Evolutionary conservation across 2,888 invertebrate genomes (phyloP).

Genomic region (Amorpha juglandis): DNA sequence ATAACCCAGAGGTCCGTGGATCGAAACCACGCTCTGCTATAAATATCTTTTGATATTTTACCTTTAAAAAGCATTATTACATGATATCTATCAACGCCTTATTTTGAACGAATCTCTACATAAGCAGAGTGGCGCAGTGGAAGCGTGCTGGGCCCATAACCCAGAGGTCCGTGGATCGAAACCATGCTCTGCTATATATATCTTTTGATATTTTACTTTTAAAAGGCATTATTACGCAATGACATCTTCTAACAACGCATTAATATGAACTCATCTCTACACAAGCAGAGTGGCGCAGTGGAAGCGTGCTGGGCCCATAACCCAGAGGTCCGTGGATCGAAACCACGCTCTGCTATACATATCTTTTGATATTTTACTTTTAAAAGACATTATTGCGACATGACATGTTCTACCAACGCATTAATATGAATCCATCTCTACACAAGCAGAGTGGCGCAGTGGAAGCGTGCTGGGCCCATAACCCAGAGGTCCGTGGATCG

Average conservation of each 20-base stretch:
- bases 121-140: slow-evolving; percentile 92
- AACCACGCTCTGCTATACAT: slow-evolving; percentile 89
- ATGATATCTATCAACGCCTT: not conserved
- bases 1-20: slow-evolving; percentile 96
- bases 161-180: slow-evolving; percentile 97
- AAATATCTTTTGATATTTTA: not conserved
- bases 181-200: slow-evolving; percentile 89
- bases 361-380: too few relatives aligned
- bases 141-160: slow-evolving; percentile 94
- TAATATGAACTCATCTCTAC: not conserved
- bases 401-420: too few relatives aligned
- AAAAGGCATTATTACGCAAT: not conserved
- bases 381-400: too few relatives aligned
- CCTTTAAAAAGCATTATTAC: not conserved
- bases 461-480: slow-evolving; percentile 94
- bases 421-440: not conserved
- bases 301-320: slow-evolving; percentile 94
- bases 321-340: slow-evolving; percentile 97
- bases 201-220: not conserved
- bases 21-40: slow-evolving; percentile 93
- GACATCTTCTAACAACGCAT: not conserved
- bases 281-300: slow-evolving; percentile 91
- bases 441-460: slow-evolving; percentile 86
- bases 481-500: slow-evolving; percentile 97
- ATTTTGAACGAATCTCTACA: not conserved